Base-by-base conservation (phyloP, 2,888 invertebrate genomes). In the Drosophila merina region DNA sequence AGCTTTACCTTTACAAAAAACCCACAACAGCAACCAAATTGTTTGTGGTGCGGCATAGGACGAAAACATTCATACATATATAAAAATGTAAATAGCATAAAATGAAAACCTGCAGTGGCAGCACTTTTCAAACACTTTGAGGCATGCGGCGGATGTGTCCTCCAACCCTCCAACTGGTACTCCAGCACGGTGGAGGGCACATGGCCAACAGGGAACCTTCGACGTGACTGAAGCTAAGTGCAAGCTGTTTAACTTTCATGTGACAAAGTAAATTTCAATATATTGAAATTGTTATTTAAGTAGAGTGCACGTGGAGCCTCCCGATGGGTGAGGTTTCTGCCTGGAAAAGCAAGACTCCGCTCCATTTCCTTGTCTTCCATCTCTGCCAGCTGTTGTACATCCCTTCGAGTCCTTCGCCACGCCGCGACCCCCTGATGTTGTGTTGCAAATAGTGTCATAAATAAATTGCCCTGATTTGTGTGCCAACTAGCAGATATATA, bases 261-360 rank as follows among this genome's bases (percentile, higher is more conserved):
- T 86, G 86, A 88, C 88, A 88, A 83, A 86, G 79, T 88, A 86
- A 86, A 86, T 88, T 86, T 83, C 86, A 88, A 88, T 88, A 86
- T 86, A 86, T 88, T 88, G 84, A 83, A 86, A 86, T 80, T 83
- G 79, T 88, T 83, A 84, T 85, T 84, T 86, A 84, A 84, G 85
- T 76, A 86, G 86, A 84, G 79, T 84, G 87, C 78, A 79, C 62
- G 73, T 74, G 71, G 72, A 72, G 51, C 48, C 75, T 47, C 45
- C 36, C 40, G 36, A 3, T 38, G 47, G 38, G n/a, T 10, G 31
- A 49, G 36, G 51, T 7, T 36, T 42, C 20, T 20, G 40, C 36
- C n/a, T 36, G 10, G 10, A 33, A 5, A 10, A 10, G 10, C 33
- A 33, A 4, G 10, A 10, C n/a, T 33, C n/a, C 26, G 9, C 48